These are phyloP conservation scores for Zelostemma sp. DNA, from an alignment of 1,140 invertebrate species.

Conservation along the genomic window DNA sequence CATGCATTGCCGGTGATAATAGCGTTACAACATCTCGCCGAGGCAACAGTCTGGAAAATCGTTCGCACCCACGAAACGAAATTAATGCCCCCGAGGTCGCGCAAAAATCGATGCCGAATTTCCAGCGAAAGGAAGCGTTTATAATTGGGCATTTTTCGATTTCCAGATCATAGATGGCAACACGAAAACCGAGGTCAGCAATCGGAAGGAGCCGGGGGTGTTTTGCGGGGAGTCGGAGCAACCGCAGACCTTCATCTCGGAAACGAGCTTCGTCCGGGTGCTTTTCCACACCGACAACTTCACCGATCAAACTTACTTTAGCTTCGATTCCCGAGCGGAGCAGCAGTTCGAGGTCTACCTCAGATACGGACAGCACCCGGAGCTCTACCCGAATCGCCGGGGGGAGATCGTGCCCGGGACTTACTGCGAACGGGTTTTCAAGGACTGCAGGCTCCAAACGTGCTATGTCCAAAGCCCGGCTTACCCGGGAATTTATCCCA, in stretches of 20 bases:
- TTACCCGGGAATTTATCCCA: constrained; percentile 91
- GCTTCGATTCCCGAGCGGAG: constrained; percentile 84
- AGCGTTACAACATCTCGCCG: constrained; percentile 10
- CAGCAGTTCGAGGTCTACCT: constrained; percentile 91
- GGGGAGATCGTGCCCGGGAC: constrained; percentile 88
- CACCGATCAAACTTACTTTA: constrained; percentile 88
- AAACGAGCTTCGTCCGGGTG: constrained; percentile 91
- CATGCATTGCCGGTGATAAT: constrained; percentile 15
- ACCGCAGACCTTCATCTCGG: constrained; percentile 93
- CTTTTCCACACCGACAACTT: constrained; percentile 93
- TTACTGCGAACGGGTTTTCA: constrained; percentile 88
- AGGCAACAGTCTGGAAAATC: constrained; percentile 12
- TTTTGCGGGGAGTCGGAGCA: constrained; percentile 95
- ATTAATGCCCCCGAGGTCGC: no score
- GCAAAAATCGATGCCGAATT: no score
- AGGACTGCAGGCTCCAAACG: constrained; percentile 87
- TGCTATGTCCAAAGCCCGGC: constrained; percentile 94
- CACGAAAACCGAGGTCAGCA: constrained; percentile 86
- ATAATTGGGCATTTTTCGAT: no score
- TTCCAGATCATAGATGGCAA: constrained; percentile 86
- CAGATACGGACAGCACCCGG: constrained; percentile 91
- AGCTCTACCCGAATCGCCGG: constrained; percentile 89
- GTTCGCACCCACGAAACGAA: neutral
- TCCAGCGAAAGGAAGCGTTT: no score
- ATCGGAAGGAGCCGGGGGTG: constrained; percentile 86